phyloP scores from a whole-genome alignment of 1,140 invertebrate species.

The Armadillidium nasatum region DNA sequence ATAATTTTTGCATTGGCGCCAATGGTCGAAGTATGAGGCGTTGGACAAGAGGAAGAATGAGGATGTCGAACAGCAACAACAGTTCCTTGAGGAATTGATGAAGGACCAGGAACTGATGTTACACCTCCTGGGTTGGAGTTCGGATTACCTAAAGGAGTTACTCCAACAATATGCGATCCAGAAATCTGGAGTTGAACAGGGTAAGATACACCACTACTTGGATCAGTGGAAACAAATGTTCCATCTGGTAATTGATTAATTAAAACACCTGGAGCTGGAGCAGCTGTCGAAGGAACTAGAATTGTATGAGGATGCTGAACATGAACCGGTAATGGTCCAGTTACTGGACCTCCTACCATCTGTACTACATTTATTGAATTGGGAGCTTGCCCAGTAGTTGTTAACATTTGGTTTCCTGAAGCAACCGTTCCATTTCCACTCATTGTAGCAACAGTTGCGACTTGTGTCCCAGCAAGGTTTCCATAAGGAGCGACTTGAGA shows the following conservation, averaged over 20 bases:
- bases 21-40: constrained; percentile 4
- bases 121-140: constrained; percentile 26
- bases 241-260: constrained; percentile 42
- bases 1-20: neutral
- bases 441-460: constrained; percentile 34
- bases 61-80: constrained; percentile 41
- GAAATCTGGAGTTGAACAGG: constrained; percentile 41
- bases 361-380: constrained; percentile 44
- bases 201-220: constrained; percentile 41
- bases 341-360: constrained; percentile 42
- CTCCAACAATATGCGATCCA: constrained; percentile 41
- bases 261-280: constrained; percentile 35
- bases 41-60: neutral
- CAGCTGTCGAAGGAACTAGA: constrained; percentile 36
- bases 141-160: constrained; percentile 17
- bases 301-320: constrained; percentile 40
- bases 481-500: constrained; percentile 40
- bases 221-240: constrained; percentile 44
- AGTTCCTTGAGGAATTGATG: constrained; percentile 29
- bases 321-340: constrained; percentile 36
- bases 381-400: constrained; percentile 35
- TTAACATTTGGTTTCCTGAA: constrained; percentile 22
- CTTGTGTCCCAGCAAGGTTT: constrained; percentile 36
- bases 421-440: constrained; percentile 33
- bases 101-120: constrained; percentile 24